Evolutionary conservation across 2,888 invertebrate species (phyloP).

Genomic region (Cremastobaeus sp.): DNA sequence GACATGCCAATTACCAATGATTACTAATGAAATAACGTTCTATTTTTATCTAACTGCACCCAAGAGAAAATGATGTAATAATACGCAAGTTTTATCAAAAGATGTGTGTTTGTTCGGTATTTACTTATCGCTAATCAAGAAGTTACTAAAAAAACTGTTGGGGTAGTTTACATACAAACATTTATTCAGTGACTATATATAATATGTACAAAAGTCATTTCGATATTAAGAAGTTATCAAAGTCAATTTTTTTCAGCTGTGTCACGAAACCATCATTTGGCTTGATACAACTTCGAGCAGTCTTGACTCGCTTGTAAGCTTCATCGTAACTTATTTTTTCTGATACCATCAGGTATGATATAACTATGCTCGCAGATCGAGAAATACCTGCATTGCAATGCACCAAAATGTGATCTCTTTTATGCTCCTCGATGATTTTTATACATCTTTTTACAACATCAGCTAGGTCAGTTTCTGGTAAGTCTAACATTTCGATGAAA

Average conservation of each 20-base stretch:
- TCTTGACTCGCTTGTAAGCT: conserved; percentile 85
- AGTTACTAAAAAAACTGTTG: no score
- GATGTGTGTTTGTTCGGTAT: no score
- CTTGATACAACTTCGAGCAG: conserved; percentile 83
- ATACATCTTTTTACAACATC: conserved; percentile 80
- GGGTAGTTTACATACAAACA: no score
- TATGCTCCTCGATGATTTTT: conserved; percentile 82
- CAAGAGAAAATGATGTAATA: no score
- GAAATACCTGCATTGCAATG: conserved; percentile 97
- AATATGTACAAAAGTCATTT: background rate
- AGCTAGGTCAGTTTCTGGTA: conserved; percentile 84
- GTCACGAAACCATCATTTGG: conserved; percentile 90
- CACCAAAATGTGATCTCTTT: conserved; percentile 83
- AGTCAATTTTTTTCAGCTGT: conserved; percentile 80
- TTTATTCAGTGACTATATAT: background rate
- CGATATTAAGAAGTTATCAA: no score
- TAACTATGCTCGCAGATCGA: conserved; percentile 87
- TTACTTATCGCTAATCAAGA: no score
- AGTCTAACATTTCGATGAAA: conserved; percentile 85
- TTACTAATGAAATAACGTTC: no score
- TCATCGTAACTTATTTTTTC: conserved; percentile 81
- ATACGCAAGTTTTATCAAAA: no score
- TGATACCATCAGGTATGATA: conserved; percentile 88
- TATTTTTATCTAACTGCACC: no score
- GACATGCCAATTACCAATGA: no score